Percentiles rank a stretch among this genome's conserved stretches.
These are phyloP conservation scores for Lutraria lutraria DNA, from an alignment of 2,888 invertebrate genomes.

Conservation along the genomic window DNA sequence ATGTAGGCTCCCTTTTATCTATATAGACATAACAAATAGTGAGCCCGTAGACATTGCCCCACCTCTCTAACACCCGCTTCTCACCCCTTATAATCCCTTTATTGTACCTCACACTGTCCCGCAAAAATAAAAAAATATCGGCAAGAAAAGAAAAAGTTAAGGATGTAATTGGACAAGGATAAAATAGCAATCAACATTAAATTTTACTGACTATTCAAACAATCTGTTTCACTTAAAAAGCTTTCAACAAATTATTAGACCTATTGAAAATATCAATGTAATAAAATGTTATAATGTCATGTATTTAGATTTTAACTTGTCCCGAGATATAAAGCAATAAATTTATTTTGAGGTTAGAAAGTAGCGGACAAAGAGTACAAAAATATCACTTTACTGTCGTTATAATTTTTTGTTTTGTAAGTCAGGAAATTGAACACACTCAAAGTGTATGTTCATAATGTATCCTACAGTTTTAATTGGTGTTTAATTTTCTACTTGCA, in stretches of 20 bases:
- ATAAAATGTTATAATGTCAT: background rate
- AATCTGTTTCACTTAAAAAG: conserved; percentile 8
- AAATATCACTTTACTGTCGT: background rate
- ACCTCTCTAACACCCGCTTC: background rate
- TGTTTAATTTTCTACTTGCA: conserved; percentile 6
- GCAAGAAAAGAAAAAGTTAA: background rate
- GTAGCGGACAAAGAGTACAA: background rate
- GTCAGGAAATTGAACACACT: background rate
- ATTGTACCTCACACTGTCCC: background rate
- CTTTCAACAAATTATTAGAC: background rate
- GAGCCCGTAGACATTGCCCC: background rate
- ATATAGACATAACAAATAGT: background rate
- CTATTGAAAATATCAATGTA: background rate
- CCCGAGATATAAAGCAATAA: background rate
- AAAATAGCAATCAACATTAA: background rate
- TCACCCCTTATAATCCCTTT: background rate
- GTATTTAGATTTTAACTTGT: background rate
- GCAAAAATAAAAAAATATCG: conserved; percentile 8
- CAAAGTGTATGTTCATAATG: background rate
- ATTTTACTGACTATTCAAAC: background rate
- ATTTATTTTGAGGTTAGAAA: background rate
- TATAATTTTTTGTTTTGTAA: no score
- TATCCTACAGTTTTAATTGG: background rate
- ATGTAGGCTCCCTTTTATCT: background rate
- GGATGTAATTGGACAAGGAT: background rate